These are phyloP conservation scores for Periophthalmodon schlosseri DNA, from an alignment of 2,113 vertebrate genomes.

Conservation along the genomic window DNA sequence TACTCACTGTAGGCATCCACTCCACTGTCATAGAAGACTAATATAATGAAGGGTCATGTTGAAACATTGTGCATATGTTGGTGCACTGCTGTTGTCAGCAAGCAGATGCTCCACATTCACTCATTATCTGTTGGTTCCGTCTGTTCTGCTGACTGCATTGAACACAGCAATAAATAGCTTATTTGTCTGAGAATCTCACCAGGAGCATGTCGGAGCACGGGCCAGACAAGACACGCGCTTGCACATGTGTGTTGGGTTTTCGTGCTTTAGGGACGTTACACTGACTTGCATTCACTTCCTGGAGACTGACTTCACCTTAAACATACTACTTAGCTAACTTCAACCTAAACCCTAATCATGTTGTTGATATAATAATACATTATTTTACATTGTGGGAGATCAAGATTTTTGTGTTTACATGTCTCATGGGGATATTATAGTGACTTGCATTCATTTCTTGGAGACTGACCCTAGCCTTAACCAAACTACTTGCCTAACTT, in stretches of 20 bases:
- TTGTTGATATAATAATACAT: too few relatives aligned
- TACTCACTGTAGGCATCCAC: neutral
- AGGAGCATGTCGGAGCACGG: neutral
- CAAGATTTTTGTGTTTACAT: too few relatives aligned
- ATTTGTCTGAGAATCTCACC: slow-evolving; percentile 34
- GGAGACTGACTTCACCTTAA: too few relatives aligned
- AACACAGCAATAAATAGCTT: slow-evolving; percentile 46
- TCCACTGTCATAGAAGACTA: neutral
- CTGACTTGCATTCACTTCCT: too few relatives aligned
- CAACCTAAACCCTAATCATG: too few relatives aligned
- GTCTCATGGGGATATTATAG: too few relatives aligned
- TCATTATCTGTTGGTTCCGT: slow-evolving; percentile 27
- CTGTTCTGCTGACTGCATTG: slow-evolving; percentile 28
- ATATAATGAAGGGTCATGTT: neutral
- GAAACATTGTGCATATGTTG: slow-evolving; percentile 3
- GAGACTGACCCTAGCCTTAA: too few relatives aligned
- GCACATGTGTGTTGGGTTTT: neutral
- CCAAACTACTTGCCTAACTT: too few relatives aligned
- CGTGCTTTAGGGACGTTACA: neutral
- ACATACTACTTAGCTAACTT: too few relatives aligned
- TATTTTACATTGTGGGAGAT: too few relatives aligned
- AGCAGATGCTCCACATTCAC: neutral
- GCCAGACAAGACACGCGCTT: neutral
- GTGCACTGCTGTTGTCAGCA: slow-evolving; percentile 16
- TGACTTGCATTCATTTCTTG: too few relatives aligned